Evolutionary conservation across 2,113 vertebrate genomes (phyloP).

Genomic region (Periophthalmus modestus): DNA sequence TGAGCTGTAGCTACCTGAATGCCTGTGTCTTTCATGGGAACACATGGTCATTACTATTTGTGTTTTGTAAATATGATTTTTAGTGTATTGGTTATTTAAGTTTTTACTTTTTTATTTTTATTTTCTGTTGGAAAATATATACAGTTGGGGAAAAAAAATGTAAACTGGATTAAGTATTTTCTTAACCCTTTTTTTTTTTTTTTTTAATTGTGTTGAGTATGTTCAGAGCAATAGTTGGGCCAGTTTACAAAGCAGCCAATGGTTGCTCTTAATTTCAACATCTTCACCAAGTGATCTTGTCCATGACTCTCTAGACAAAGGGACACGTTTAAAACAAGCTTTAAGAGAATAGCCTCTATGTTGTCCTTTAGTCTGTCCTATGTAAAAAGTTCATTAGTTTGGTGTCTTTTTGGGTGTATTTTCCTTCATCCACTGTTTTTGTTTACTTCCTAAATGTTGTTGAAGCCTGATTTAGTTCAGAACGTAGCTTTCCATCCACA

Average conservation of each 20-base stretch:
- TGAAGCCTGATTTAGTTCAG: conserved; percentile 23
- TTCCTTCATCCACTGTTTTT: conserved; percentile 36
- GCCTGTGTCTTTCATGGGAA: conserved; percentile 37
- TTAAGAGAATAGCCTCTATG: conserved; percentile 26
- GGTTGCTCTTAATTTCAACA: conserved; percentile 40
- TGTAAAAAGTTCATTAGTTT: conserved; percentile 60
- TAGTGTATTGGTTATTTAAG: conserved; percentile 70
- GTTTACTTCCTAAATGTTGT: conserved; percentile 33
- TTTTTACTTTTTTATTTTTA: conserved; percentile 61
- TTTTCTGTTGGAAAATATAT: conserved; percentile 61
- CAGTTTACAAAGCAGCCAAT: conserved; percentile 35
- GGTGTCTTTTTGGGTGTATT: conserved; percentile 32
- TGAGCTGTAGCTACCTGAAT: conserved; percentile 38
- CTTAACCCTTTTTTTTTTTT: conserved; percentile 22
- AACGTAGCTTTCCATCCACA: conserved; percentile 55
- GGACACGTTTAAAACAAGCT: conserved; percentile 44
- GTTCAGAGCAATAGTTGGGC: conserved; percentile 44
- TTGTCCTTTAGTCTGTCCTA: conserved; percentile 16
- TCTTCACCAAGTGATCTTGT: conserved; percentile 41
- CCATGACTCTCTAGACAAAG: conserved; percentile 44
- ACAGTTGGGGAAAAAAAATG: conserved; percentile 46
- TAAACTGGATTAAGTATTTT: conserved; percentile 45
- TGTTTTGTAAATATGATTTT: conserved; percentile 68
- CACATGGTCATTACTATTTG: conserved; percentile 31
- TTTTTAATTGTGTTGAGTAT: conserved; percentile 18